Base-by-base conservation (phyloP, 1,140 invertebrate genomes). In the Lordiphosa clarofinis region DNA sequence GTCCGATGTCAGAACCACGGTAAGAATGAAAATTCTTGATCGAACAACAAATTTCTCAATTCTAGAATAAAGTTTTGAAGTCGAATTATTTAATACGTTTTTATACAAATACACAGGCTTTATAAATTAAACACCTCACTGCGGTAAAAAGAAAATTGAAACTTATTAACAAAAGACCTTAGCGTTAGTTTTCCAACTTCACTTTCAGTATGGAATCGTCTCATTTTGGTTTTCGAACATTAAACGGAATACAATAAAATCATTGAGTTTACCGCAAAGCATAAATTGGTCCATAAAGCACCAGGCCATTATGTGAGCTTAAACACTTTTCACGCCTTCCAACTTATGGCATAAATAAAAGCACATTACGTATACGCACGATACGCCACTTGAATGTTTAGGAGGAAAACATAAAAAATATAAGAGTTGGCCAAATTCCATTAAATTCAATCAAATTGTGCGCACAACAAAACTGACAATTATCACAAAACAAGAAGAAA, bases 291-390 rank as follows among this genome's bases (percentile, higher is more conserved):
- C 43, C 9, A 46, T 46, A 46, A 46, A 46, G 31, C 43, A 46
- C 24, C 43, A 46, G 24, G 31, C 24, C 24, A 33, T 46, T 46
- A 44, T 44, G 65, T 19, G 48, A 9, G 46, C 46, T 56, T 37
- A 44, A 66, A 44, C 53, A 49, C 52, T 56, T 66, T 68, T 58
- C 47, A 49, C 47, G 15, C 47, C 13, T 37, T 36, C 15, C 9
- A 37, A 5, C 21, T 24, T 24, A 24, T 24, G 6, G 15, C 46
- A 48, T 13, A 48, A 10, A 36, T 13, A 48, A 6, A 66, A 46
- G 36, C 28, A 49, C 40, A 57, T 68, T 59, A 68, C 63, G 64
- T 56, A 68, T 68, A 68, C 64, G 64, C 64, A 68, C 64, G 64
- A 36, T 68, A 21, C 55, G 39, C 63, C 9, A 33, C 28, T 46